Evolutionary conservation across 2,113 vertebrate genomes (phyloP).

Genomic region (Ptilonorhynchus violaceus): DNA sequence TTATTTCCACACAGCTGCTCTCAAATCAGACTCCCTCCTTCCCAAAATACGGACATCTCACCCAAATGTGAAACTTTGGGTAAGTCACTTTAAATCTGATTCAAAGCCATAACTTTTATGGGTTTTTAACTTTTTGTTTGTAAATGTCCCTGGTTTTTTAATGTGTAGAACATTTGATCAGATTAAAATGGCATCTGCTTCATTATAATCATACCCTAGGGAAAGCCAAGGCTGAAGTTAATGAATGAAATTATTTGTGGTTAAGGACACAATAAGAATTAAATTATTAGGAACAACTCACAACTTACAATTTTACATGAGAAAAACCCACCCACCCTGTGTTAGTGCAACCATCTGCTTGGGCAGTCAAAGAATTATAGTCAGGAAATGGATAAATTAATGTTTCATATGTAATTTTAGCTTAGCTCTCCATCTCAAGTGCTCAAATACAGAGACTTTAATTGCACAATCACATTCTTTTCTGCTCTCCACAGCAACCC

Average conservation of each 20-base stretch:
- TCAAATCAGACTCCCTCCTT: neutral
- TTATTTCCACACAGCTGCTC: conserved; percentile 1
- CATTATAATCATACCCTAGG: neutral
- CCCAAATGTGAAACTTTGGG: neutral
- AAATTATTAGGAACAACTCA: neutral
- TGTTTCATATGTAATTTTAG: neutral
- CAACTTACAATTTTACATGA: neutral
- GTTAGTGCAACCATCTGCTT: neutral
- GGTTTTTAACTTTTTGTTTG: neutral
- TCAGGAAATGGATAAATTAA: neutral
- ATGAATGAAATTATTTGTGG: neutral
- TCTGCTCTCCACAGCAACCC: neutral
- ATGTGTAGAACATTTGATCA: neutral
- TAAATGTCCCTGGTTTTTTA: neutral
- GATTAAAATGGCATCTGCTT: neutral
- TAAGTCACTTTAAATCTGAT: neutral
- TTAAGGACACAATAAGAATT: neutral
- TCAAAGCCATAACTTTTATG: neutral
- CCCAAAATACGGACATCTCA: neutral
- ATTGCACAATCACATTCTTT: conserved; percentile 24
- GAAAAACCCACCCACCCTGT: neutral
- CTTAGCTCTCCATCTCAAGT: neutral
- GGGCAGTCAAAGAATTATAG: neutral
- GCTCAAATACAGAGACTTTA: neutral
- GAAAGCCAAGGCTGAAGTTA: neutral